These are phyloP conservation scores for Drosophila triauraria DNA, from an alignment of 1,140 invertebrate species.

Conservation along the genomic window DNA sequence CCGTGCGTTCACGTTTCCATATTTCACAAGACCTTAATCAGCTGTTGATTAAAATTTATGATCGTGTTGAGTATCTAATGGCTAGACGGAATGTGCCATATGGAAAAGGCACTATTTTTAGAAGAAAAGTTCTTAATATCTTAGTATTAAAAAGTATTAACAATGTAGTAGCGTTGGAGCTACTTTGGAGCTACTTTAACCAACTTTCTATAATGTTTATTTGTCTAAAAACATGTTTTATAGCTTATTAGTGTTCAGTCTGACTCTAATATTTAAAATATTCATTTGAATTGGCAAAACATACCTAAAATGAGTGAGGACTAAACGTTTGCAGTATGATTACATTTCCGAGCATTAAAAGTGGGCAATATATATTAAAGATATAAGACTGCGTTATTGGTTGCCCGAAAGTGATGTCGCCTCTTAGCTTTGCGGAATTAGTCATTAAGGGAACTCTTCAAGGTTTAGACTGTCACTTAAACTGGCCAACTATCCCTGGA, in stretches of 20 bases:
- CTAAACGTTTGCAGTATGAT: not conserved
- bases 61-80: not conserved
- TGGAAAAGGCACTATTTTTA: not conserved
- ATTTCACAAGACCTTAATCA: conserved; percentile 30
- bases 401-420: not conserved
- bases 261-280: too few relatives aligned
- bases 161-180: too few relatives aligned
- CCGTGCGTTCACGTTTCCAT: conserved; percentile 41
- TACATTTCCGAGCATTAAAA: not conserved
- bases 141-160: too few relatives aligned
- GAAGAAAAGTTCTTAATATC: too few relatives aligned
- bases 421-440: not conserved
- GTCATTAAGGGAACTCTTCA: conserved; percentile 11
- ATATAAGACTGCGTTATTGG: not conserved
- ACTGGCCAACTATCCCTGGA: conserved; percentile 23
- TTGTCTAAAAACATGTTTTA: too few relatives aligned
- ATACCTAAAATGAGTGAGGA: too few relatives aligned
- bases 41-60: conserved; percentile 27
- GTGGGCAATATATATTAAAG: not conserved
- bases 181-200: too few relatives aligned
- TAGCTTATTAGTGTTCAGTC: too few relatives aligned
- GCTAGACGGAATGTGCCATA: not conserved
- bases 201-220: too few relatives aligned
- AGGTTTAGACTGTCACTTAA: conserved; percentile 27
- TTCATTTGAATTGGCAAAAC: too few relatives aligned